Conservation (phyloP, 2,888 invertebrate genomes). For the Caradrina kadenii region DNA sequence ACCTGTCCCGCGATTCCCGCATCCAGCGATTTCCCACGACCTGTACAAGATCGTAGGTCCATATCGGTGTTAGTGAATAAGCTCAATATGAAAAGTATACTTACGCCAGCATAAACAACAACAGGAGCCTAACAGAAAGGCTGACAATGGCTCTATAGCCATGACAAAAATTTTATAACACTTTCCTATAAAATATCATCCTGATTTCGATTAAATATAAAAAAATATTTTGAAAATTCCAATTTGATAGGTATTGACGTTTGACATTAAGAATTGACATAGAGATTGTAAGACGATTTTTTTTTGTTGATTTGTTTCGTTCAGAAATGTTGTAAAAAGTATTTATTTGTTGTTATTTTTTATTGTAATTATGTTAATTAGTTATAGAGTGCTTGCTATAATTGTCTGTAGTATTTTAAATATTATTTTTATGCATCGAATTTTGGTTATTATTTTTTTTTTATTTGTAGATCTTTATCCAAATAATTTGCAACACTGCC, state of each 20-base stretch:
- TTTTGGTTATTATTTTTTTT: constrained; percentile 7
- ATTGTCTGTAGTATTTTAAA: constrained; percentile 1
- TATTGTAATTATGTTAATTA: not conserved
- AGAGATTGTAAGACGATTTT: not conserved
- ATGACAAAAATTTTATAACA: constrained; percentile 34
- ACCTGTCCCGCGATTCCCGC: too few species aligned
- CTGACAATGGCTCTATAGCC: constrained; percentile 73
- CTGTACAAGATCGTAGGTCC: too few species aligned
- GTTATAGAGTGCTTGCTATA: constrained; percentile 15
- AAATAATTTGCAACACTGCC: constrained; percentile 42
- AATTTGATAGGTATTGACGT: constrained; percentile 14
- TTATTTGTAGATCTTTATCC: constrained; percentile 10
- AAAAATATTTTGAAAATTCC: constrained; percentile 4
- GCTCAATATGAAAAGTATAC: constrained; percentile 53
- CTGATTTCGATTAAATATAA: not conserved
- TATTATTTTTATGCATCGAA: constrained; percentile 6
- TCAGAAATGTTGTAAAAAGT: not conserved
- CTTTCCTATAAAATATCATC: constrained; percentile 4
- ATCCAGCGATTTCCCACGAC: too few species aligned
- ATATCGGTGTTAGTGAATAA: too few species aligned
- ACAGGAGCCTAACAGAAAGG: constrained; percentile 76
- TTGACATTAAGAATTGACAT: constrained; percentile 10
- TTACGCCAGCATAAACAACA: constrained; percentile 81
- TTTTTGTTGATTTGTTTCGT: not conserved
- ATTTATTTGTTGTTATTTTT: not conserved